Conservation (phyloP, 2,797 vertebrate genomes). For the Lemur catta region DNA sequence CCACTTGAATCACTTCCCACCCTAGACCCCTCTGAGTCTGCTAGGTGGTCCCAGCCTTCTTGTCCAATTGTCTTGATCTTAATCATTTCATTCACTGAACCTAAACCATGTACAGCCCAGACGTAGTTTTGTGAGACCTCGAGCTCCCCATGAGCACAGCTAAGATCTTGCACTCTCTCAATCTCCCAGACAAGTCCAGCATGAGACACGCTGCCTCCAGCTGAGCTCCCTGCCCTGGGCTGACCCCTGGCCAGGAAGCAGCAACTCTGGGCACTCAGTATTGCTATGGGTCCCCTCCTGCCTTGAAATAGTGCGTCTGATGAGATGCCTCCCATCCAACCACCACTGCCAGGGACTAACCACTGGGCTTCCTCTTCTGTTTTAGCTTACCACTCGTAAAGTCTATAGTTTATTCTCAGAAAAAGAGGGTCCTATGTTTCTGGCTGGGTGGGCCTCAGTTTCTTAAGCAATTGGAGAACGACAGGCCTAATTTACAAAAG, state of each 20-base stretch:
- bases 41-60: background rate
- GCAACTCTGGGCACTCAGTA: too few species aligned
- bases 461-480: background rate
- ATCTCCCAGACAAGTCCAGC: background rate
- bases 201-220: background rate
- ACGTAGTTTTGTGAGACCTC: too few species aligned
- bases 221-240: background rate
- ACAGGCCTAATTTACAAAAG: background rate
- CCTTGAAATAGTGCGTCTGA: background rate
- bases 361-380: background rate
- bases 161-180: background rate
- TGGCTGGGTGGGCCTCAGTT: background rate
- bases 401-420: background rate
- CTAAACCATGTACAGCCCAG: background rate
- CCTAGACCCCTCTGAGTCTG: background rate
- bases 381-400: background rate
- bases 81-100: background rate
- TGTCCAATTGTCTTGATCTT: background rate
- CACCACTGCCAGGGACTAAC: background rate
- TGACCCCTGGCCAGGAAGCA: background rate
- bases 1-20: background rate
- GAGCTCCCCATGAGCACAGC: background rate
- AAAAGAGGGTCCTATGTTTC: background rate
- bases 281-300: accelerated
- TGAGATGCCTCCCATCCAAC: background rate